Evolutionary conservation across 2,888 invertebrate genomes (phyloP), one percentile per base, ranked within the genome.

Genomic region (Criorhina ranunculi): DNA sequence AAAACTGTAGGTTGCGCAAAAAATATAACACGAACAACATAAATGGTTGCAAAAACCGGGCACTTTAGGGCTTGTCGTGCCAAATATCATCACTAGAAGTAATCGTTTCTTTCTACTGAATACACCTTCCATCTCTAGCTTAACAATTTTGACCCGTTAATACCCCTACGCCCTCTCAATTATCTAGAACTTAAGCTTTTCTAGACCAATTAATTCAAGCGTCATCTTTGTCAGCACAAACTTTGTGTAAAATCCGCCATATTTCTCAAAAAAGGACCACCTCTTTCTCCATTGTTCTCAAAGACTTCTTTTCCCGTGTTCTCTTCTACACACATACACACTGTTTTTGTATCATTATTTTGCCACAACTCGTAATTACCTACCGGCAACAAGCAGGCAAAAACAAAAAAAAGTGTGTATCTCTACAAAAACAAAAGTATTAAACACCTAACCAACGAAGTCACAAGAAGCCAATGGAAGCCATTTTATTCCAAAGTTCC

Each of bases 301-400:
- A 60, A 70, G 33, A 33, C 51, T 49, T n/a, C 53, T 37, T 46
- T 17, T 24, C 24, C 24, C 4, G 24, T 24, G 4, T 24, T 24
- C 24, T 24, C 31, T 24, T 37, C 46, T 24, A 5, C 12, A 31
- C 31, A 12, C 40, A 3, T 11, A 17, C 42, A 19, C 53, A 17
- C 29, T 55, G 4, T 31, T 60, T 62, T 62, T 42, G 62, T 57
- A 69, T 69, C 67, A 87, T 88, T 88, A 87, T 87, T 86, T 87
- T 86, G 87, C 87, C 86, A 87, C 88, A 87, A 87, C 87, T 88
- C 87, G 87, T 88, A 88, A 88, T 88, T 88, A 88, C 87, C 86
- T 76, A 86, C 70, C 57, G 62, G 12, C 55, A 55, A 35, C 60
- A 57, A 31, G 15, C 51, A 33, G 1, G 57, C 31, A 60, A 49